phyloP scores from a whole-genome alignment of 2,797 vertebrate species.

The Okamejei kenojei region DNA sequence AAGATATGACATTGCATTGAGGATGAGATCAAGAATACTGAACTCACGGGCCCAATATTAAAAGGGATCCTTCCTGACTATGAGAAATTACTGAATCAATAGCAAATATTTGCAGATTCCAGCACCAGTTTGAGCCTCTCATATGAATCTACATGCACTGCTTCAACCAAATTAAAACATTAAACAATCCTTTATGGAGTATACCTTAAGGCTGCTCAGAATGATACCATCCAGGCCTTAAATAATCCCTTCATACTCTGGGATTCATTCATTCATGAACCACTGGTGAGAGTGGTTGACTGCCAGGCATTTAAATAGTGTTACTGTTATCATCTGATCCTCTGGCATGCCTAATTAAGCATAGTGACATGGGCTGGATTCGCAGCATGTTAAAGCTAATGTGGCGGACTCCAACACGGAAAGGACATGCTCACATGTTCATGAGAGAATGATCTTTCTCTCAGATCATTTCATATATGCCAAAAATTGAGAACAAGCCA shows the following conservation, averaged over 20 bases:
- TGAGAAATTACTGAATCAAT: background rate
- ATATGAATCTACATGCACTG: background rate
- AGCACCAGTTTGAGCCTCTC: background rate
- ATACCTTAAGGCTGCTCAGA: background rate
- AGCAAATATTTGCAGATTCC: background rate
- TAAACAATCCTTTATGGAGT: too few relatives aligned
- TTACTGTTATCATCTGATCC: background rate
- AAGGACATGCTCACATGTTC: background rate
- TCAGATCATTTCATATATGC: background rate
- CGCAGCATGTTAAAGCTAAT: background rate
- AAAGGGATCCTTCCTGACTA: background rate
- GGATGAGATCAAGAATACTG: background rate
- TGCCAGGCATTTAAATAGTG: background rate
- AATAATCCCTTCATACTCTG: background rate
- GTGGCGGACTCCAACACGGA: background rate
- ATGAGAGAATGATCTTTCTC: background rate
- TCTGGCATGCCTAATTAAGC: background rate
- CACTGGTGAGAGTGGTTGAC: background rate
- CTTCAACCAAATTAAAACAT: too few relatives aligned
- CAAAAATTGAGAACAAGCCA: background rate
- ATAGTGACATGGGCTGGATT: background rate
- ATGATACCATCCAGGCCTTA: background rate
- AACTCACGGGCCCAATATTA: background rate
- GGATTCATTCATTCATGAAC: background rate
- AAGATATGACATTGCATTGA: background rate